A percentile compares a stretch with the other conserved stretches of the same genome.
phyloP scores from a whole-genome alignment of 2,797 vertebrate genomes.

The Dendrocincla fuliginosa region DNA sequence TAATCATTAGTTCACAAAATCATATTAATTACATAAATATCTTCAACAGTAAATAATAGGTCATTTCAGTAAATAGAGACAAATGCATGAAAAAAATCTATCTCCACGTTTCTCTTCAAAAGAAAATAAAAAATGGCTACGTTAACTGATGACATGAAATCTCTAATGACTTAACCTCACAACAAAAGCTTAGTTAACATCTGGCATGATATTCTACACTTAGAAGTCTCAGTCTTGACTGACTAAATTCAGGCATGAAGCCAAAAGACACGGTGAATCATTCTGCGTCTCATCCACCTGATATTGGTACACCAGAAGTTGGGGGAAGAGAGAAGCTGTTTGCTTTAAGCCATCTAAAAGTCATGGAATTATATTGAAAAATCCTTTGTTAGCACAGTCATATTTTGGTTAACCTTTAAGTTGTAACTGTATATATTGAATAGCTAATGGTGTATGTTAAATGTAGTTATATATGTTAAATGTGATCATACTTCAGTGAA shows the following conservation, averaged over 20 bases:
- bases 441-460: background rate
- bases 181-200: conserved; percentile 66
- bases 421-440: background rate
- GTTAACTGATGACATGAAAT: conserved; percentile 25
- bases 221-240: conserved; percentile 49
- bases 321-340: background rate
- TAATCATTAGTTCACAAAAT: background rate
- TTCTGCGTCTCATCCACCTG: background rate
- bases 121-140: conserved; percentile 12
- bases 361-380: background rate
- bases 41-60: background rate
- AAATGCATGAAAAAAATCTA: background rate
- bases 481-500: background rate
- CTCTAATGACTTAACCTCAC: conserved; percentile 25
- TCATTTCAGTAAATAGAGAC: background rate
- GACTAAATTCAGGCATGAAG: conserved; percentile 22
- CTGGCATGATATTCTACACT: conserved; percentile 44
- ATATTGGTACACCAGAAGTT: conserved; percentile 1
- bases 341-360: background rate
- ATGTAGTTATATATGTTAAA: background rate
- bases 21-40: background rate
- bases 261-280: conserved; percentile 54
- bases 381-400: background rate
- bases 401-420: background rate
- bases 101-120: background rate